A percentile compares a stretch with the other conserved stretches of the same genome.
phyloP scores from a whole-genome alignment of 2,113 vertebrate species.

The western clawed frog (Xenopus tropicalis) region DNA sequence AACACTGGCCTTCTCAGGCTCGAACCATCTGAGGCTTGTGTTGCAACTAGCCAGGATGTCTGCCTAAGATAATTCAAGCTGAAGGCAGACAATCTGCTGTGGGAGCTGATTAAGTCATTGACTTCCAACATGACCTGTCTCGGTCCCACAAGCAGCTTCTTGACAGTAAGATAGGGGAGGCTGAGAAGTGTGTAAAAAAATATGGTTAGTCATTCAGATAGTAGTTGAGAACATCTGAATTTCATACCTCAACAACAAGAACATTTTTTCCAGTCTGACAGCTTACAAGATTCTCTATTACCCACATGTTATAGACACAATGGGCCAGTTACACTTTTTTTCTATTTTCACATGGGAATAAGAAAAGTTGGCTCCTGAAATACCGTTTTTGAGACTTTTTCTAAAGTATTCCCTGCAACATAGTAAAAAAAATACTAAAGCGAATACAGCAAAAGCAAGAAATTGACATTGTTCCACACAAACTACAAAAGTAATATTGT shows the following conservation, averaged over 20 bases:
- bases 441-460: too few relatives aligned
- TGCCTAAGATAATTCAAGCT: conserved; percentile 71
- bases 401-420: too few relatives aligned
- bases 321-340: background rate
- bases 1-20: conserved; percentile 58
- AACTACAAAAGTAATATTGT: too few relatives aligned
- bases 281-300: conserved; percentile 4
- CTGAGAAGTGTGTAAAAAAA: conserved; percentile 41
- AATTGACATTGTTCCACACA: too few relatives aligned
- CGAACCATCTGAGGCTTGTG: conserved; percentile 60
- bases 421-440: too few relatives aligned
- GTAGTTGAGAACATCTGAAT: conserved; percentile 44
- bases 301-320: conserved; percentile 4
- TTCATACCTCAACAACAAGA: conserved; percentile 17
- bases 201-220: conserved; percentile 40
- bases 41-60: conserved; percentile 71
- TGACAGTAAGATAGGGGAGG: conserved; percentile 49
- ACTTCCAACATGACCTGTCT: conserved; percentile 60
- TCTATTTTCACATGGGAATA: background rate
- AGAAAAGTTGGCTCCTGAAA: too few relatives aligned
- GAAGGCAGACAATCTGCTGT: conserved; percentile 60
- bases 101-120: conserved; percentile 59
- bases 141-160: conserved; percentile 54
- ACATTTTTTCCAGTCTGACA: background rate
- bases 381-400: too few relatives aligned